These are phyloP conservation scores for Nasonia vitripennis DNA, from an alignment of 1,140 invertebrate species.

Conservation along the genomic window DNA sequence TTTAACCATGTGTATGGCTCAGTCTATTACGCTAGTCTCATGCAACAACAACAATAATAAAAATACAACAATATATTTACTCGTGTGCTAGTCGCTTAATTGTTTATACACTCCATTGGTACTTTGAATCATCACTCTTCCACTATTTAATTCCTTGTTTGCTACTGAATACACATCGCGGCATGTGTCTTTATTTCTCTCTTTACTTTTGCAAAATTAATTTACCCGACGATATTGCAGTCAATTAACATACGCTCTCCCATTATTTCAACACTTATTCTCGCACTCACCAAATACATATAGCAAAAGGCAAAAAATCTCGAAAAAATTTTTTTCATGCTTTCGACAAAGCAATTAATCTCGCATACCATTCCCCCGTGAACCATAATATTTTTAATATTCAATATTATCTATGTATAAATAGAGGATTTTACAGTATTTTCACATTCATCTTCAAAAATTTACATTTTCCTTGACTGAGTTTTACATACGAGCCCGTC, in stretches of 20 bases:
- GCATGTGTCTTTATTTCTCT: slow-evolving; percentile 24
- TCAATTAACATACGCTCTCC: slow-evolving; percentile 46
- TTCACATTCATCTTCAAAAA: slow-evolving; percentile 56
- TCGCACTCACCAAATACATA: slow-evolving; percentile 34
- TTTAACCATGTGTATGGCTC: slow-evolving; percentile 70
- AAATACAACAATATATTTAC: slow-evolving; percentile 72
- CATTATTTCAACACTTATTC: slow-evolving; percentile 40
- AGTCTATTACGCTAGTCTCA: slow-evolving; percentile 73
- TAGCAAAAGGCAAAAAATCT: slow-evolving; percentile 43
- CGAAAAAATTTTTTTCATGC: slow-evolving; percentile 37
- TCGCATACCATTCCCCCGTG: slow-evolving; percentile 18
- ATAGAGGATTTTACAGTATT: slow-evolving; percentile 61
- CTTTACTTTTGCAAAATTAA: slow-evolving; percentile 32
- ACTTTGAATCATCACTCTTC: slow-evolving; percentile 49
- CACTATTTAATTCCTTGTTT: slow-evolving; percentile 51
- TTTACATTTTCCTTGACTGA: slow-evolving; percentile 57
- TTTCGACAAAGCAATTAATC: slow-evolving; percentile 31
- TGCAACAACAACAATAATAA: slow-evolving; percentile 73
- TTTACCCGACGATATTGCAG: slow-evolving; percentile 58
- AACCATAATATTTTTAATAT: slow-evolving; percentile 53
- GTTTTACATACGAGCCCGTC: slow-evolving; percentile 52
- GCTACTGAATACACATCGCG: slow-evolving; percentile 28
- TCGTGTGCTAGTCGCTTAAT: slow-evolving; percentile 45
- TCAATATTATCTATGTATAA: slow-evolving; percentile 63
- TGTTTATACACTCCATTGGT: slow-evolving; percentile 46